Percentiles rank a stretch among this genome's conserved stretches.
These are phyloP conservation scores for Mimumesa dahlbomi DNA, from an alignment of 2,888 invertebrate species.

Conservation along the genomic window DNA sequence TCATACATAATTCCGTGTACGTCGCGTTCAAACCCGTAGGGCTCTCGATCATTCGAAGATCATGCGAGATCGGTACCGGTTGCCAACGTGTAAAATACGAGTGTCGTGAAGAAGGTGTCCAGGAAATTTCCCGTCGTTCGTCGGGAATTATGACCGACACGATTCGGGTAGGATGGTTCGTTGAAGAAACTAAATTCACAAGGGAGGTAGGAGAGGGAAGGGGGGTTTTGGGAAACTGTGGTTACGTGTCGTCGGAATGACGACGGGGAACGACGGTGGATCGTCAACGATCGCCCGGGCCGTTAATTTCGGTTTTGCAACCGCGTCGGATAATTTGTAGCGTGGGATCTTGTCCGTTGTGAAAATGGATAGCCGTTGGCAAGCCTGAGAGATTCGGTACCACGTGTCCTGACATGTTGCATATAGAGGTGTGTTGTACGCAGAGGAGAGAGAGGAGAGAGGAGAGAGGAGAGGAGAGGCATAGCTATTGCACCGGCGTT, in stretches of 20 bases:
- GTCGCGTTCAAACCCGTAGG: constrained; percentile 41
- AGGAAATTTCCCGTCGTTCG: too few relatives aligned
- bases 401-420: constrained; percentile 75
- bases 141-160: neutral
- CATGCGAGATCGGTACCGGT: neutral
- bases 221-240: too few relatives aligned
- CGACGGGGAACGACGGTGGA: neutral
- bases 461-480: too few relatives aligned
- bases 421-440: constrained; percentile 68
- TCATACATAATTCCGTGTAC: constrained; percentile 30
- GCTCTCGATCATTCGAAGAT: constrained; percentile 25
- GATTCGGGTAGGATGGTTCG: too few relatives aligned
- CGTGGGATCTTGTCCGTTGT: constrained; percentile 56
- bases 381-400: constrained; percentile 70
- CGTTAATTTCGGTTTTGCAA: constrained; percentile 45
- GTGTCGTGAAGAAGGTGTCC: too few relatives aligned
- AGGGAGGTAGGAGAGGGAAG: too few relatives aligned
- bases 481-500: constrained; percentile 44
- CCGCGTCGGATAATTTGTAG: constrained; percentile 62
- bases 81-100: too few relatives aligned
- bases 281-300: constrained; percentile 9
- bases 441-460: too few relatives aligned
- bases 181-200: too few relatives aligned
- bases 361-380: constrained; percentile 71
- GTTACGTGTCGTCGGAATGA: neutral